Base-by-base conservation (phyloP, 1,140 invertebrate genomes). In the Pogonomyrmex californicus region DNA sequence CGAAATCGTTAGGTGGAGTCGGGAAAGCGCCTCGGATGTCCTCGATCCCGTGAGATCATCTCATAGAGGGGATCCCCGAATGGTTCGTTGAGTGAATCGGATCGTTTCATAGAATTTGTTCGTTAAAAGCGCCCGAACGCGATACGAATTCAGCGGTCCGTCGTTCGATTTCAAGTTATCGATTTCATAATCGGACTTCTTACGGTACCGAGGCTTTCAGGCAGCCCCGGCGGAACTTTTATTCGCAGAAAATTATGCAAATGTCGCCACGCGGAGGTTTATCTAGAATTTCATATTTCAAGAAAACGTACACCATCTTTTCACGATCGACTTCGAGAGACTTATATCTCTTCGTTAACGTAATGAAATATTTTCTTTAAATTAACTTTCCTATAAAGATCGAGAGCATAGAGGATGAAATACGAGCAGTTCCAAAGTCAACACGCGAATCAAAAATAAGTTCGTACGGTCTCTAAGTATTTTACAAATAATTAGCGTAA, bases 1-100 rank as follows among this genome's bases (percentile, higher is more conserved):
- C 73, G 79, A 60, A 49, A 86, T 89, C 75, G 85, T 88, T 90
- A 58, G 63, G 66, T 51, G 10, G 23, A 76, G 33, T 87, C 70
- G 70, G 47, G 54, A 44, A 56, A 58, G 79, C 77, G 51, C 82
- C 47, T 78, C 66, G 82, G 82, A 76, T 78, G 73, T 65, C 44
- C 82, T 65, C 58, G 58, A 68, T 85, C 73, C 36, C 62, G 82
- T 49, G 60, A 54, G 65, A 85, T 78, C 75, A 65, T 23, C 60
- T 85, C 47, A 63, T 85, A 41, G 58, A 65, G n/a, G 14, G 17
- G 44, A 73, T 49, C 41, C 30, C 41, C 65, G 68, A 83, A 83
- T 49, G 54, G 68, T 73, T 54, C 79, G 41, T 49, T 68, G 41
- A 73, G 44, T 83, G 68, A 73, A 82, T 82, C 79, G 79, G 30